Conservation (phyloP, 2,797 vertebrate species). For the Iguana delicatissima region DNA sequence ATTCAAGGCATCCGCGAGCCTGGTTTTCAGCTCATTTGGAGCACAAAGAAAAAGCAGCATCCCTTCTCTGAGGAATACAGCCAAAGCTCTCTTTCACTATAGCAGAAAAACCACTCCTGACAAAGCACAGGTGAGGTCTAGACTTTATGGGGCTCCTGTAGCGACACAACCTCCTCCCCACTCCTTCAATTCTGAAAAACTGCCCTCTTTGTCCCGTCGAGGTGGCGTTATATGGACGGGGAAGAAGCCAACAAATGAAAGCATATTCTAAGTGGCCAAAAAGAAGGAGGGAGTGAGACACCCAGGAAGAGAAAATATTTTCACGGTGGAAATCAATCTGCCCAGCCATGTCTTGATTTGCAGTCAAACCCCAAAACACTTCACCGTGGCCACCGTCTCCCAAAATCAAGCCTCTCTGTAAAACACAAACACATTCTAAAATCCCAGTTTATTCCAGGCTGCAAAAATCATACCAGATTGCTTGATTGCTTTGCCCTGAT, state of each 20-base stretch:
- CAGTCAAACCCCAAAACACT: not conserved
- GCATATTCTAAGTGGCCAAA: not conserved
- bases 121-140: not conserved
- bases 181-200: not conserved
- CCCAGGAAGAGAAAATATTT: too few species aligned
- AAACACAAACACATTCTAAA: not conserved
- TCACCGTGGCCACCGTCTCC: not conserved
- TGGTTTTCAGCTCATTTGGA: not conserved
- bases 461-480: not conserved
- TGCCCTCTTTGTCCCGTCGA: not conserved
- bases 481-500: too few species aligned
- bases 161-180: not conserved
- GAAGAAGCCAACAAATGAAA: not conserved
- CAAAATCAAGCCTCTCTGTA: too few species aligned
- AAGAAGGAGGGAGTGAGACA: too few species aligned
- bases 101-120: not conserved
- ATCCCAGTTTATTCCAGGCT: not conserved
- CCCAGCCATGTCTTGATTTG: not conserved
- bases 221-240: not conserved
- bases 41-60: slow-evolving; percentile 1
- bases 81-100: not conserved
- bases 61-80: not conserved
- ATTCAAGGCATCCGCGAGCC: not conserved
- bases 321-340: not conserved
- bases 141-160: not conserved